Percentiles rank a stretch among this genome's conserved stretches.
Evolutionary conservation across 2,888 invertebrate species (phyloP).

Genomic region (Drosophila neotestacea): DNA sequence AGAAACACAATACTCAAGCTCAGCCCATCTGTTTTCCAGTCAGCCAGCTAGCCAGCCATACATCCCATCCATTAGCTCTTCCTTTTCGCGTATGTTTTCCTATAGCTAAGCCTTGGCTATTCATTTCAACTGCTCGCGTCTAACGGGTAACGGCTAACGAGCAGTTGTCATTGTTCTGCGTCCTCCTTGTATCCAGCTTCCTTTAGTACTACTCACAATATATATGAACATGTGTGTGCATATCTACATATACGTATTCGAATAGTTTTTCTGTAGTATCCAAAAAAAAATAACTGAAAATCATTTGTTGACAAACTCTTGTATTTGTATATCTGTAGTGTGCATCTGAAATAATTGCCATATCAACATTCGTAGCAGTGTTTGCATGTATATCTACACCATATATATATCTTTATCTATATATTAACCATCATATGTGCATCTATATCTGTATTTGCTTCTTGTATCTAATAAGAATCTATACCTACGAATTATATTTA

Average conservation of each 20-base stretch:
- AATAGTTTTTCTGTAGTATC: not conserved
- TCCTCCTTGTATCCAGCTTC: not conserved
- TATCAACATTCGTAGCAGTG: too few species aligned
- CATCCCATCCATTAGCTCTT: slow-evolving; percentile 59
- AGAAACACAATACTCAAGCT: slow-evolving; percentile 1
- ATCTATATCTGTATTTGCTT: too few species aligned
- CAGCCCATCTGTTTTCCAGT: slow-evolving; percentile 45
- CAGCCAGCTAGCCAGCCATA: slow-evolving; percentile 10
- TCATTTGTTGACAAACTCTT: not conserved
- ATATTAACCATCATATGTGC: too few species aligned
- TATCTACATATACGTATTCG: not conserved
- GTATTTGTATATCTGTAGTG: not conserved
- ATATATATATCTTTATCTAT: not conserved
- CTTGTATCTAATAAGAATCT: too few species aligned
- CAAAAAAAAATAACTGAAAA: not conserved
- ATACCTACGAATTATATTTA: too few species aligned
- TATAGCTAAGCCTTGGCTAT: slow-evolving; percentile 55
- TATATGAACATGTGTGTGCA: not conserved
- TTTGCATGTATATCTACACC: too few species aligned
- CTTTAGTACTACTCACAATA: not conserved
- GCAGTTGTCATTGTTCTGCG: slow-evolving; percentile 37
- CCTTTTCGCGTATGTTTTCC: slow-evolving; percentile 55
- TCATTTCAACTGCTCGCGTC: slow-evolving; percentile 40
- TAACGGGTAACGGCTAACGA: slow-evolving; percentile 4
- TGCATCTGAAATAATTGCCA: not conserved